Evolutionary conservation across 1,140 invertebrate genomes (phyloP), one percentile per base, ranked within the genome.

Genomic region (Drosophila littoralis): DNA sequence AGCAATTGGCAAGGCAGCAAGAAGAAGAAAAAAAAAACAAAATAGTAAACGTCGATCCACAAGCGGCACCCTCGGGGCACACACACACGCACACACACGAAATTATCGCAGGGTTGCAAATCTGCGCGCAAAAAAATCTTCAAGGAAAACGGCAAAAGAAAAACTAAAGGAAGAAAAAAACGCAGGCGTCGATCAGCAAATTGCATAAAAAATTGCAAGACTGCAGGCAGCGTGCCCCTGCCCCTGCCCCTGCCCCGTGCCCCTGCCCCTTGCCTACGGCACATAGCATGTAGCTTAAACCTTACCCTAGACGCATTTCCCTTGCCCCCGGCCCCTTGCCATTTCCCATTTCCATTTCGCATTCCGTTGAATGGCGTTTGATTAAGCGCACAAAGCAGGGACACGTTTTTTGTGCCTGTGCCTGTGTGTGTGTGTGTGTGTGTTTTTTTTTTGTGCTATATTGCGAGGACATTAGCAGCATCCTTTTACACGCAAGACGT

Each of bases 201-300:
- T 84, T 89, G 80, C 80, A 88, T 88, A 88, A 88, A 88, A 88
- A 88, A 88, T 88, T 89, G 84, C 84, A 88, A 83, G 73, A 68
- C 75, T 73, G 69, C 67, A 65, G 43, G 35, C 52, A n/a, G 10
- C 48, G 10, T 36, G 28, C 33, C 59, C 7, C 5, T 12, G 50
- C 9, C 9, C 36, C 45, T 57, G 40, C 43, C 6, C 35, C 57
- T n/a, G 43, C 35, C 35, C 45, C 58, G 43, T n/a, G 12, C 55
- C 58, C 35, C 45, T 33, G 7, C 22, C 43, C n/a, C 4, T 13
- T n/a, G 3, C 15, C 4, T 8, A 6, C 9, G 40, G 3, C 36
- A 38, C 10, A 38, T 10, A 38, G 9, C 40, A 42, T n/a, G 22
- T 22, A 22, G 22, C 22, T 22, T 22, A 28, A 5, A 28, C 5